A percentile compares a stretch with the other conserved stretches of the same genome.
These are phyloP conservation scores for Halocaridina rubra DNA, from an alignment of 2,888 invertebrate species.

Conservation along the genomic window DNA sequence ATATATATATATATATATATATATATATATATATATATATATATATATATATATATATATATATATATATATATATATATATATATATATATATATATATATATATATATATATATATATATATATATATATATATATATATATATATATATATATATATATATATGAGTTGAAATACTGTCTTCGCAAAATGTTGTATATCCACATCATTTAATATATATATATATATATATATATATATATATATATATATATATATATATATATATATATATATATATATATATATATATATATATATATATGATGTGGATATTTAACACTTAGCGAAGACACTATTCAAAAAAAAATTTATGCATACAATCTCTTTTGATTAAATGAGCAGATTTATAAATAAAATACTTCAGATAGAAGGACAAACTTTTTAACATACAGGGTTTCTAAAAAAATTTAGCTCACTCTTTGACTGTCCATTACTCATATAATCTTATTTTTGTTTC, in stretches of 20 bases:
- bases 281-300: background rate
- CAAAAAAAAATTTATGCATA: too few species aligned
- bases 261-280: background rate
- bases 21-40: background rate
- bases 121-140: background rate
- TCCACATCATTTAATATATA: background rate
- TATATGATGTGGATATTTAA: too few species aligned
- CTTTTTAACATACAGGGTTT: too few species aligned
- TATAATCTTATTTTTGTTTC: too few species aligned
- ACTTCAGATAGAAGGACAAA: too few species aligned
- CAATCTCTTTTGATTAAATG: too few species aligned
- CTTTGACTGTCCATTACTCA: too few species aligned
- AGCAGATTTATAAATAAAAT: too few species aligned
- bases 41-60: background rate
- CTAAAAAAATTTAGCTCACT: too few species aligned
- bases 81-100: background rate
- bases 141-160: background rate
- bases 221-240: background rate
- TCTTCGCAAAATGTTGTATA: background rate
- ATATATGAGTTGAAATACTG: background rate
- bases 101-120: background rate
- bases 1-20: background rate
- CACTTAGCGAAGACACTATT: too few species aligned
- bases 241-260: background rate
- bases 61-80: background rate